Evolutionary conservation across 2,888 invertebrate genomes (phyloP).

Genomic region (Rosalia funebris): DNA sequence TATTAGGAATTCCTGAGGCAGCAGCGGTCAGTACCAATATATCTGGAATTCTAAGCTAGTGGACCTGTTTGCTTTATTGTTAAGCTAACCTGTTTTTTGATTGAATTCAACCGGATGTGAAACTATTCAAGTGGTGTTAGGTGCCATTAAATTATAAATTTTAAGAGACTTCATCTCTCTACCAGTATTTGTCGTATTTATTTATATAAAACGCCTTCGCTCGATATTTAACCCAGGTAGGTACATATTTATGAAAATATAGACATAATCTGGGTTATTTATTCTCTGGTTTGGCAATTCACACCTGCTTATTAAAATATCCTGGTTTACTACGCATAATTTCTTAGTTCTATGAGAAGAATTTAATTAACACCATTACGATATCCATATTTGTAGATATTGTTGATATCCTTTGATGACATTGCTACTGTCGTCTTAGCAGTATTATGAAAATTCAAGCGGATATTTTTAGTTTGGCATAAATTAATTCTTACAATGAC

Average conservation of each 20-base stretch:
- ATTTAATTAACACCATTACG: too few relatives aligned
- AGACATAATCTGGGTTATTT: not conserved
- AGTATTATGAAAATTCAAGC: too few relatives aligned
- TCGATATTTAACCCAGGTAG: not conserved
- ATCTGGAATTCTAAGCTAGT: not conserved
- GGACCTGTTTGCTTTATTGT: not conserved
- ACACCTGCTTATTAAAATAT: not conserved
- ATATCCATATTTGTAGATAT: too few relatives aligned
- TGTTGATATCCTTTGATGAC: too few relatives aligned
- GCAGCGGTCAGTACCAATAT: not conserved
- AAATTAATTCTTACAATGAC: too few relatives aligned
- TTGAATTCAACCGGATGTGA: not conserved
- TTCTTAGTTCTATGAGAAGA: too few relatives aligned
- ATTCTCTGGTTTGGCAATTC: not conserved
- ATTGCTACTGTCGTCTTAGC: too few relatives aligned
- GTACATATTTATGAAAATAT: not conserved
- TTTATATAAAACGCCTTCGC: not conserved
- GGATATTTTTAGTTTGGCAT: too few relatives aligned
- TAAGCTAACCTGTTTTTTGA: constrained; percentile 3
- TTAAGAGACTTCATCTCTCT: not conserved
- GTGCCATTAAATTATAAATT: constrained; percentile 1
- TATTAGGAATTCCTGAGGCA: not conserved
- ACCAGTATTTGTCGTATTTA: not conserved
- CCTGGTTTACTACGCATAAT: too few relatives aligned
- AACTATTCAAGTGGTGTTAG: not conserved